Base-by-base conservation (phyloP, 2,113 vertebrate genomes). In the Amphilophus citrinellus region DNA sequence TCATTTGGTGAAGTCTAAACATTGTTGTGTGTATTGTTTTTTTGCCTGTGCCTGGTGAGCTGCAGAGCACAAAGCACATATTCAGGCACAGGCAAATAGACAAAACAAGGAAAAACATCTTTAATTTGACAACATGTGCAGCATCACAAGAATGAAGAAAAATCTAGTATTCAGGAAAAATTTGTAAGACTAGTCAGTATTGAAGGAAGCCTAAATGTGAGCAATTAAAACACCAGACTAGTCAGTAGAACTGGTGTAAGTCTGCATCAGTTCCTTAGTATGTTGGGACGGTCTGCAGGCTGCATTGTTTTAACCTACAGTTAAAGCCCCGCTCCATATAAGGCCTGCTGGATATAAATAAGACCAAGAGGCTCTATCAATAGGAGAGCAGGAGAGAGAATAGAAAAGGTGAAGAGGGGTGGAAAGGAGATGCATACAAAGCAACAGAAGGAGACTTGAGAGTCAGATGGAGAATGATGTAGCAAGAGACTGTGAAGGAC, bases 291-390 rank as follows among this genome's bases (percentile, higher is more conserved):
- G 10, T 59, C 30, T 60, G n/a, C 20, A 27, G 56, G 13, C 53
- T n/a, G 5, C 77, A 61, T 30, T 85, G 79, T 77, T 83, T 86
- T 75, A 80, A 83, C 71, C 24, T 44, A 61, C 75, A 79, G 81
- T 24, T 10, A 53, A 27, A 65, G 61, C 5, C 42, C 30, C 17
- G 42, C 58, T 80, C 86, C 83, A 83, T 83, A 84, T 84, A 87
- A 87, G 84, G 80, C 76, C 82, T 7, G 82, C 66, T 57, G 83
- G 62, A 50, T 84, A 68, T 88, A 84, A 88, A 82, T 65, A 86
- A 47, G 79, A 50, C 79, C 37, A 8, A 53, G 56, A 82, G 30
- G 59, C 22, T 75, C 65, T 61, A 14, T 56, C 56, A 59, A 53
- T 24, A 63, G 50, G 82, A 61, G 58, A 80, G 66, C 1, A 75